phyloP scores from a whole-genome alignment of 1,140 invertebrate species.

The Drosophila kepulauana region DNA sequence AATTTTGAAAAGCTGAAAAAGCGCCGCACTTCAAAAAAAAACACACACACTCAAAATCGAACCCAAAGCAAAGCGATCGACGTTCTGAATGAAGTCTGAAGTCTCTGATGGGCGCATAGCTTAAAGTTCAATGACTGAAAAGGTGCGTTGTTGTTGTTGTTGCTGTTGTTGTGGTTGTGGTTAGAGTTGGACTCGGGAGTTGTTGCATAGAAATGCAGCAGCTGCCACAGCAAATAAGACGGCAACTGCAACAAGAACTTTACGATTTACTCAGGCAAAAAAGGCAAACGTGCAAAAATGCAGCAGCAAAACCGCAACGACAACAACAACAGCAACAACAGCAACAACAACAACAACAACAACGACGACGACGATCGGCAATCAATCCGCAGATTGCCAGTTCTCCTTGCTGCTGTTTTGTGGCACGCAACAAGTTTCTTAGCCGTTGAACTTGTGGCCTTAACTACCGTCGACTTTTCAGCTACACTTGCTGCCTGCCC shows the following conservation, averaged over 20 bases:
- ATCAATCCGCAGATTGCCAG: constrained; percentile 78
- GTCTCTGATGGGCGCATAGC: constrained; percentile 58
- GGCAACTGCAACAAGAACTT: constrained; percentile 33
- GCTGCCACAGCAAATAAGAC: constrained; percentile 12
- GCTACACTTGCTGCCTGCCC: constrained; percentile 71
- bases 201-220: constrained; percentile 71
- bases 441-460: constrained; percentile 74
- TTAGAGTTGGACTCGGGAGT: constrained; percentile 36
- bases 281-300: constrained; percentile 55
- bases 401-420: constrained; percentile 28
- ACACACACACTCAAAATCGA: constrained; percentile 19
- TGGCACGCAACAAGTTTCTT: constrained; percentile 73
- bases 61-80: constrained; percentile 22
- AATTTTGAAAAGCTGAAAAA: constrained; percentile 58
- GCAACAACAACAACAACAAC: not conserved
- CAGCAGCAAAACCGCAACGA: constrained; percentile 24
- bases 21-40: constrained; percentile 52
- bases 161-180: constrained; percentile 39
- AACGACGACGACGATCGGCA: constrained; percentile 59
- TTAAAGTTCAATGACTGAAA: constrained; percentile 81
- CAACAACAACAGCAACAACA: not conserved
- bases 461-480: constrained; percentile 61
- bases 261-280: constrained; percentile 13
- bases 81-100: constrained; percentile 29
- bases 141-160: constrained; percentile 61